Percentiles rank a stretch among this genome's conserved stretches.
Evolutionary conservation across 2,888 invertebrate genomes (phyloP).

Genomic region (Andricus quercusramuli): DNA sequence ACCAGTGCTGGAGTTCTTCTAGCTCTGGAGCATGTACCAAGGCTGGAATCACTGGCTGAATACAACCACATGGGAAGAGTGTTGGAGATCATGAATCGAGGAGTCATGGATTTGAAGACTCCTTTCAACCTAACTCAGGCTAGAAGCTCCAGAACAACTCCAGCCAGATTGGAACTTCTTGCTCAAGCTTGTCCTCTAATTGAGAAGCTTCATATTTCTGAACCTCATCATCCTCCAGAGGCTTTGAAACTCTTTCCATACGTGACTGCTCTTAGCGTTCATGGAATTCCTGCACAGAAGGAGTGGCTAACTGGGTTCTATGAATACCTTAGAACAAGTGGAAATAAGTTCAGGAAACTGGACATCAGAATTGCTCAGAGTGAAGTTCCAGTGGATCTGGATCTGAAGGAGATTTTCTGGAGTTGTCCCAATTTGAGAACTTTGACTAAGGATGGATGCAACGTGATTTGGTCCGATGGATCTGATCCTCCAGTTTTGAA

Average conservation of each 20-base stretch:
- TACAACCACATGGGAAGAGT: slow-evolving; percentile 77
- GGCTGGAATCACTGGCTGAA: slow-evolving; percentile 76
- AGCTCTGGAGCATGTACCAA: slow-evolving; percentile 74
- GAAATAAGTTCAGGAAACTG: slow-evolving; percentile 71
- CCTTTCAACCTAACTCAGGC: slow-evolving; percentile 74
- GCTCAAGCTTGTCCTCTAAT: slow-evolving; percentile 75
- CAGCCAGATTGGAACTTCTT: slow-evolving; percentile 72
- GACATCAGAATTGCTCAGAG: slow-evolving; percentile 71
- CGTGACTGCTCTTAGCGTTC: slow-evolving; percentile 73
- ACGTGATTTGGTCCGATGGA: slow-evolving; percentile 71
- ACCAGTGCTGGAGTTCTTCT: slow-evolving; percentile 75
- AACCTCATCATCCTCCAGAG: slow-evolving; percentile 76
- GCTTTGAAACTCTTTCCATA: slow-evolving; percentile 72
- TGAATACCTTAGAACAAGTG: slow-evolving; percentile 73
- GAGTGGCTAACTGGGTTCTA: slow-evolving; percentile 76
- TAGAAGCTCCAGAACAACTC: slow-evolving; percentile 73
- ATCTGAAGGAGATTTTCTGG: slow-evolving; percentile 71
- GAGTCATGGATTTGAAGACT: slow-evolving; percentile 65
- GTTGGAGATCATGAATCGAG: slow-evolving; percentile 74
- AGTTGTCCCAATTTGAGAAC: slow-evolving; percentile 73
- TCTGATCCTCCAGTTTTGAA: slow-evolving; percentile 65
- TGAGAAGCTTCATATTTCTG: slow-evolving; percentile 74
- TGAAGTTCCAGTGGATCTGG: slow-evolving; percentile 68
- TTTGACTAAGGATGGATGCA: slow-evolving; percentile 73
- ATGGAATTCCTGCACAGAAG: slow-evolving; percentile 72